Evolutionary conservation across 1,140 invertebrate genomes (phyloP), one percentile per base, ranked within the genome.

Genomic region (Ips nitidus): DNA sequence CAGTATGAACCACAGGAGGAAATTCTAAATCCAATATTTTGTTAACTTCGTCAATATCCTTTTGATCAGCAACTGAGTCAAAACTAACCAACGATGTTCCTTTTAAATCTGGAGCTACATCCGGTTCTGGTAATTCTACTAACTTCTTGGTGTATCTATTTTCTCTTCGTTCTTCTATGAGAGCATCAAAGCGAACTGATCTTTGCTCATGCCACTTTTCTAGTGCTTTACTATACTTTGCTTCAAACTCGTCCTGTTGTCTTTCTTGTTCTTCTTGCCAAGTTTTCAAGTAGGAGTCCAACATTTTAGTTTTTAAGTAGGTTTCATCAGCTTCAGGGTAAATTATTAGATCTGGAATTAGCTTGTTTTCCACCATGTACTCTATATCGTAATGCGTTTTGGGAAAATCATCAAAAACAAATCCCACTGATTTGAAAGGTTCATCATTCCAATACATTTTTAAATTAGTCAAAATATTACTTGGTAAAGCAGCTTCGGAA

Each of bases 391-490:
- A 72, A 5, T 79, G 72, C 42, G 81, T 76, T 71, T 80, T 83
- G 7, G 86, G 86, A 78, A 84, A 87, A 55, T 82, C 83, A 75
- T 87, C 83, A 41, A 88, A 71, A n/a, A 86, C 78, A 72, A 86
- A 77, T 37, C 85, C 85, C 40, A 67, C 76, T n/a, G 59, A 66
- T 52, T 70, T 73, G 74, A 78, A 83, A 2, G 84, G 83, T 52
- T 81, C 70, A 52, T 82, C 65, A 73, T 82, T 83, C 84, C 84
- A 86, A 64, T 83, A 75, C 39, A 77, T 78, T 59, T 79, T 75
- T 6, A 88, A 62, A 57, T 85, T 71, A 59, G 78, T 78, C 43
- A 82, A 71, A 22, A 85, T 72, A 41, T 73, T 53, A 0, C 78
- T 58, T 2, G 81, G 69, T 8, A 86, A 73, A 1, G 76, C 71